Evolutionary conservation across 2,113 vertebrate species (phyloP).

Genomic region (Agapornis roseicollis): DNA sequence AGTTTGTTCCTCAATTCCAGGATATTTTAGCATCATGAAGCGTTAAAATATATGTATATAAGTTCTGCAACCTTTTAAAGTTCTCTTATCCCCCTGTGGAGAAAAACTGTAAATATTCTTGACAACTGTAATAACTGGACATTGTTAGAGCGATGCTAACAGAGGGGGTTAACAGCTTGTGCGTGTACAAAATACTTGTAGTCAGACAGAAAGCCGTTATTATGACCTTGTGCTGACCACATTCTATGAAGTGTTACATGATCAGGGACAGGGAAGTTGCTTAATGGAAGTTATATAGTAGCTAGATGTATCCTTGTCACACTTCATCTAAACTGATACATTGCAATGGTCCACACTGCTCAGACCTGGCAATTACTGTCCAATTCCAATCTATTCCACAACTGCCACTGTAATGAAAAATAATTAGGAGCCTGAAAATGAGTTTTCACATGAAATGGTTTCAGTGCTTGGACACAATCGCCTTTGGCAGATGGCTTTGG

Average conservation of each 20-base stretch:
- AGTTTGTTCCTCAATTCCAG: conserved; percentile 32
- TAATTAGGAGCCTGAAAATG: conserved; percentile 99
- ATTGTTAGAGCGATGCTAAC: conserved; percentile 65
- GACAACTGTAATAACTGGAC: conserved; percentile 71
- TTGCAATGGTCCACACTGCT: conserved; percentile 87
- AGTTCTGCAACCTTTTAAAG: conserved; percentile 23
- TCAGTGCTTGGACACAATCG: conserved; percentile 93
- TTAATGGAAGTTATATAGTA: conserved; percentile 90
- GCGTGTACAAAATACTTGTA: conserved; percentile 77
- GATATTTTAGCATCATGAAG: neutral
- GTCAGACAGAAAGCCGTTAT: conserved; percentile 78
- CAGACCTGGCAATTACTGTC: conserved; percentile 95
- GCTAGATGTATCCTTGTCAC: conserved; percentile 96
- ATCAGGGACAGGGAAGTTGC: conserved; percentile 91
- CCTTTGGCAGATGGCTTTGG: conserved; percentile 92
- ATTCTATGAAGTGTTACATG: conserved; percentile 85
- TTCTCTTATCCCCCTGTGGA: conserved; percentile 25
- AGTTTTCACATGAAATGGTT: conserved; percentile 98
- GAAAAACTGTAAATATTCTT: conserved; percentile 60
- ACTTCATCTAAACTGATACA: conserved; percentile 96
- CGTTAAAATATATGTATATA: neutral
- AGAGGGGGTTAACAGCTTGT: conserved; percentile 80
- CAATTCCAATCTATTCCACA: conserved; percentile 96
- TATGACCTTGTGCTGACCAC: conserved; percentile 91
- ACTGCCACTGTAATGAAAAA: conserved; percentile 97